phyloP scores from a whole-genome alignment of 2,888 invertebrate genomes.

The Cantharis rustica region DNA sequence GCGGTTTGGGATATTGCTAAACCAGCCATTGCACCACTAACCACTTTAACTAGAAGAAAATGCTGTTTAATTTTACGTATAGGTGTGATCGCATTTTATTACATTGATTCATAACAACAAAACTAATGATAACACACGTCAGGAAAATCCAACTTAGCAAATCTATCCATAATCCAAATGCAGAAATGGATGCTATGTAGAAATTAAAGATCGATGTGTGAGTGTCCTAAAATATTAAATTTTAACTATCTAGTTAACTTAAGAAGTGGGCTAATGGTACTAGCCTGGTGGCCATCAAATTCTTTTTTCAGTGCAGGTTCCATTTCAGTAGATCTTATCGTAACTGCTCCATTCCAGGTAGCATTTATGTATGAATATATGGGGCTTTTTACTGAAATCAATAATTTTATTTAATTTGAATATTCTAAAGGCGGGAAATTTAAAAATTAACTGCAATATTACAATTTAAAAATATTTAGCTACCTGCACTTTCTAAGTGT shows the following conservation, averaged over 20 bases:
- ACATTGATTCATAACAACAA: constrained; percentile 62
- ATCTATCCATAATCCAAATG: constrained; percentile 70
- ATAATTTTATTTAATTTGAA: too few species aligned
- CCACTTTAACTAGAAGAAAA: constrained; percentile 18
- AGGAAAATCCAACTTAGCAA: constrained; percentile 66
- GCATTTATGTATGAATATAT: too few species aligned
- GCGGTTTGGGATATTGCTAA: constrained; percentile 71
- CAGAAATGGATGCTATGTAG: constrained; percentile 64
- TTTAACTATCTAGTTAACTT: too few species aligned
- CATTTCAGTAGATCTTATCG: constrained; percentile 78
- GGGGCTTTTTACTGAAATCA: constrained; percentile 76
- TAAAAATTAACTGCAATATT: too few species aligned
- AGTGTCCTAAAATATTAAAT: too few species aligned
- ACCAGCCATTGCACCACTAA: constrained; percentile 66
- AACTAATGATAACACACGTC: constrained; percentile 64
- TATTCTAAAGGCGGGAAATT: too few species aligned
- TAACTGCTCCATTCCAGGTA: constrained; percentile 79
- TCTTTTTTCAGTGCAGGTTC: constrained; percentile 69
- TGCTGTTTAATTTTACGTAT: not conserved
- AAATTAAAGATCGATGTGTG: constrained; percentile 70
- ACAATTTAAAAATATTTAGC: too few species aligned
- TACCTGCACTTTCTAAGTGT: constrained; percentile 61
- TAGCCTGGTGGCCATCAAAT: constrained; percentile 74
- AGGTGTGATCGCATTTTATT: constrained; percentile 30
- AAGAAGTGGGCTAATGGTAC: too few species aligned